phyloP scores from a whole-genome alignment of 2,888 invertebrate species.

The Drosophila acutilabella region DNA sequence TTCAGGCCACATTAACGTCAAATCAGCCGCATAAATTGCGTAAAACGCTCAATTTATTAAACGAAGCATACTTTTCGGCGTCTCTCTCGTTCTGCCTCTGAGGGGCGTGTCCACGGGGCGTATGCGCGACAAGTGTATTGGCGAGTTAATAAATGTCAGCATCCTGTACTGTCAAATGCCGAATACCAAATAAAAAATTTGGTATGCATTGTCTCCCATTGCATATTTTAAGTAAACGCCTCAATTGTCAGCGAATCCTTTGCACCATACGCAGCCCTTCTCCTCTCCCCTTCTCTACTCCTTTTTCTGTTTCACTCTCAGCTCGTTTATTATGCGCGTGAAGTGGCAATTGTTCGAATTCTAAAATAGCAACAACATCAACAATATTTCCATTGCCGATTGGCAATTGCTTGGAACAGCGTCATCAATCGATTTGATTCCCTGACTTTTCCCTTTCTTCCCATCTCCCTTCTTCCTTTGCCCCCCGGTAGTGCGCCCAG shows the following conservation, averaged over 20 bases:
- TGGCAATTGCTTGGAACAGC: constrained; percentile 47
- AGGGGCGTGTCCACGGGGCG: constrained; percentile 41
- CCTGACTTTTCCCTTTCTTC: no score
- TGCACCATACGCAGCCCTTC: constrained; percentile 5
- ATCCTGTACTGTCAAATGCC: constrained; percentile 11
- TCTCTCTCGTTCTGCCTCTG: not conserved
- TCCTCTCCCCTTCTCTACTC: not conserved
- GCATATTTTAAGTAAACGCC: constrained; percentile 26
- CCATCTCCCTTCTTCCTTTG: not conserved
- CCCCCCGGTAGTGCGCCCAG: not conserved
- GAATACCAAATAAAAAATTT: constrained; percentile 10
- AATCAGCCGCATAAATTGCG: constrained; percentile 82
- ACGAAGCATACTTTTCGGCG: constrained; percentile 58
- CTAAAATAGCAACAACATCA: constrained; percentile 37
- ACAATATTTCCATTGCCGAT: constrained; percentile 4
- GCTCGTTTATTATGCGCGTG: constrained; percentile 48
- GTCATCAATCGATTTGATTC: constrained; percentile 74
- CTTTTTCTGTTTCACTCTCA: not conserved
- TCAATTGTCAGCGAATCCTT: constrained; percentile 33
- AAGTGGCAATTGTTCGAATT: constrained; percentile 70
- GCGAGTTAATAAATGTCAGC: constrained; percentile 72
- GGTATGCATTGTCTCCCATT: constrained; percentile 23
- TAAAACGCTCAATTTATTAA: constrained; percentile 82
- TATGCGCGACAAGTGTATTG: constrained; percentile 72
- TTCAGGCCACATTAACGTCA: constrained; percentile 83